A percentile compares a stretch with the other conserved stretches of the same genome.
Conservation (phyloP, 2,888 invertebrate genomes). For the Ryuthela nishihirai region DNA sequence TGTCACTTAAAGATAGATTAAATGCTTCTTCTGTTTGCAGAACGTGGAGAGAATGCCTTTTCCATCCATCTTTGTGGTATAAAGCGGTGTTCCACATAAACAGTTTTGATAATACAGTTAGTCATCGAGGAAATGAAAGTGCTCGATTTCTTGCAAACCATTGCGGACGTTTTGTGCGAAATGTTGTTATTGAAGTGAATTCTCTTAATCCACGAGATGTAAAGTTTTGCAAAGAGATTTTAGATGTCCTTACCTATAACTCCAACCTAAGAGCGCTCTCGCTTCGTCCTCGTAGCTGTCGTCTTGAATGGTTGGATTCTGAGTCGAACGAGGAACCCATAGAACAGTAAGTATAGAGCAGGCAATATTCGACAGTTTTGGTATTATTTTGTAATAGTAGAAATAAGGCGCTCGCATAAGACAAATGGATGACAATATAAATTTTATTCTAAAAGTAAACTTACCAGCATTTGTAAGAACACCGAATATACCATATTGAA, state of each 20-base stretch:
- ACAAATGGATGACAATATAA: no score
- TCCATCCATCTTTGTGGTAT: conserved; percentile 49
- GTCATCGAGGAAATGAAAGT: conserved; percentile 39
- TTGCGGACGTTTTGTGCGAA: conserved; percentile 49
- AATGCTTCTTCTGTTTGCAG: conserved; percentile 57
- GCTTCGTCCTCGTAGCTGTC: conserved; percentile 49
- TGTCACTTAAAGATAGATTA: conserved; percentile 56
- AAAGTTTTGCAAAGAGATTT: conserved; percentile 45
- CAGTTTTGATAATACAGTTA: conserved; percentile 23
- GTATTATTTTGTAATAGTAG: no score
- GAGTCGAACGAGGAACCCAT: no score
- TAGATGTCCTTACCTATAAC: conserved; percentile 47
- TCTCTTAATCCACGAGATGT: conserved; percentile 47
- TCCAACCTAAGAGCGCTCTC: conserved; percentile 47
- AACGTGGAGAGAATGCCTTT: conserved; percentile 56
- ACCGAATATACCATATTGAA: no score
- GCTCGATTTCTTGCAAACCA: conserved; percentile 47
- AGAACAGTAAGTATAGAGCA: no score
- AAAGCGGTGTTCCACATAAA: conserved; percentile 40
- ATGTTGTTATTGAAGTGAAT: conserved; percentile 48
- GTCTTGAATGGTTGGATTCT: conserved; percentile 46
- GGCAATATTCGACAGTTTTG: no score
- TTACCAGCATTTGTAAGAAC: no score
- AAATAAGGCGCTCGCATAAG: no score
- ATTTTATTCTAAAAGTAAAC: no score